Evolutionary conservation across 2,797 vertebrate species (phyloP), one percentile per base, ranked within the genome.

Genomic region (Basileuterus tristriatus): DNA sequence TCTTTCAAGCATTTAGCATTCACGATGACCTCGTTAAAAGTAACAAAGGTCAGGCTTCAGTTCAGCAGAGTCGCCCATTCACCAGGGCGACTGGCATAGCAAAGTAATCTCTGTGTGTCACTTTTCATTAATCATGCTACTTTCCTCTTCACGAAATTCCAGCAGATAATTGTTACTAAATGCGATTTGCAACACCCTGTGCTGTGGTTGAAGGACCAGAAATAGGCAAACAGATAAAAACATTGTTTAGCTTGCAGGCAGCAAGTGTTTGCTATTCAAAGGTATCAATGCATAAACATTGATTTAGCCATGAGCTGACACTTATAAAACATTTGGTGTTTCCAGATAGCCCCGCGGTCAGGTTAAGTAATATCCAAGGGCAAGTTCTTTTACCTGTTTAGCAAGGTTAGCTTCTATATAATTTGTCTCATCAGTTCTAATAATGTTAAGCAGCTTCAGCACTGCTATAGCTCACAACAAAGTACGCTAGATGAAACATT

Each of bases 91-190:
- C 95, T 83, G 87, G 96, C 97, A 95, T 88, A 96, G 96, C 97
- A 91, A 97, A 98, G 97, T 97, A 97, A 98, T 98, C 96, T 95
- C 84, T 94, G 92, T 88, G 95, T 98, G 98, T 98, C 98, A 98
- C 97, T 98, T 98, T 97, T 97, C 96, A 98, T 98, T 98, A 98
- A 98, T 98, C 98, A 98, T 97, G 96, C 93, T 95, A 96, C 96
- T 97, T 97, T 98, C 94, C 97, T 98, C 97, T 98, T 98, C 98
- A 97, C 95, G 97, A 99, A 98, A 98, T 98, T 95, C 96, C 97
- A 89, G 93, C 96, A 98, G 95, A 98, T 98, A 98, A 98, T 98
- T 98, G 97, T 97, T 96, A 91, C 97, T 97, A 98, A 98, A 98
- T 97, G 97, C 71, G 96, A 98, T 98, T 98, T 94, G 97, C 96